Evolutionary conservation across 2,888 invertebrate genomes (phyloP).

Genomic region (Lepeophtheirus nordmannii): DNA sequence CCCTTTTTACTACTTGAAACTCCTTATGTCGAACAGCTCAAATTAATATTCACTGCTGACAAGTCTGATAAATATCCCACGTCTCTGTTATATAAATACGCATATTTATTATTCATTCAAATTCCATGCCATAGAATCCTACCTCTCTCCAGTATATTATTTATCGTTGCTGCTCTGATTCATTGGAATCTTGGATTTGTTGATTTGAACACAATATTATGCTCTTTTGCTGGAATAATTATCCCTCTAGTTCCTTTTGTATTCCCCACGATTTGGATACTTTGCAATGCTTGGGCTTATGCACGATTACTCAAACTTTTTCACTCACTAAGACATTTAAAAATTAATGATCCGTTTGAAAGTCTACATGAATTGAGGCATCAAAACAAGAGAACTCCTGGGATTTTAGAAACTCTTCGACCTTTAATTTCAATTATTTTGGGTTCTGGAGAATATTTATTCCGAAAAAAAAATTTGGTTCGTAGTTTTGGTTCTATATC

Average conservation of each 20-base stretch:
- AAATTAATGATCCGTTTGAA: slow-evolving; percentile 16
- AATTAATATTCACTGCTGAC: slow-evolving; percentile 47
- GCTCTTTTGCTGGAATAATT: slow-evolving; percentile 48
- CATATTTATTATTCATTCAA: slow-evolving; percentile 8
- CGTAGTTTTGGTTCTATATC: slow-evolving; percentile 21
- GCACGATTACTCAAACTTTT: slow-evolving; percentile 44
- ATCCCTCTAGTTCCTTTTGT: slow-evolving; percentile 68
- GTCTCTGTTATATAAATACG: slow-evolving; percentile 58
- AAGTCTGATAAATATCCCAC: slow-evolving; percentile 33
- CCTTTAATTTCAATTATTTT: neutral
- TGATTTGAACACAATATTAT: neutral
- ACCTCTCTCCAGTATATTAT: neutral
- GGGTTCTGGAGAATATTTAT: slow-evolving; percentile 19
- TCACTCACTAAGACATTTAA: neutral
- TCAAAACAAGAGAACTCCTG: neutral
- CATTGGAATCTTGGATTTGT: slow-evolving; percentile 43
- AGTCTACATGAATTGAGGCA: slow-evolving; percentile 2
- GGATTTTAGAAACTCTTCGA: neutral
- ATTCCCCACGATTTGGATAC: slow-evolving; percentile 70
- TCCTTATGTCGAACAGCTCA: slow-evolving; percentile 62
- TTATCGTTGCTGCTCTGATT: slow-evolving; percentile 40
- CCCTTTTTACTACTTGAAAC: slow-evolving; percentile 65
- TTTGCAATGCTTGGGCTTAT: slow-evolving; percentile 68
- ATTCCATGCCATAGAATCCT: slow-evolving; percentile 7
- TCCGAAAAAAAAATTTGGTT: slow-evolving; percentile 19